Conservation (phyloP, 2,797 vertebrate genomes). For the Tarsius wallacei region DNA sequence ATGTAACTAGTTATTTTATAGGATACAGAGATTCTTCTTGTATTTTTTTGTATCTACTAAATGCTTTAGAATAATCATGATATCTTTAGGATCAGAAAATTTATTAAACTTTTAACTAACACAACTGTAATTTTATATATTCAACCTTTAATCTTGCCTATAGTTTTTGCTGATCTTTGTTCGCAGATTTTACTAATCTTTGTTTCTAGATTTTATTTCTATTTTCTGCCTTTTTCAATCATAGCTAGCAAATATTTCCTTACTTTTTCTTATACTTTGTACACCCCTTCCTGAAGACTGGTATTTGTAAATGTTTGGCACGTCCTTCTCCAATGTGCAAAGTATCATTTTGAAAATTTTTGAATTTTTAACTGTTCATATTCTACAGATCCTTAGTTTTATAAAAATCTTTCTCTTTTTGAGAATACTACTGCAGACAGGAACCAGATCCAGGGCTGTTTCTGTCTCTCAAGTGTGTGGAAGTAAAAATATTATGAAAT, state of each 20-base stretch:
- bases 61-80: slow-evolving; percentile 17
- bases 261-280: slow-evolving; percentile 13
- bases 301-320: background rate
- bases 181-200: background rate
- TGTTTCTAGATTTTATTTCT: background rate
- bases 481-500: slow-evolving; percentile 35
- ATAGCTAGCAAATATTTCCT: background rate
- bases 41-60: slow-evolving; percentile 36
- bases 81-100: background rate
- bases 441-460: background rate
- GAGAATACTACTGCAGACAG: background rate
- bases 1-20: background rate
- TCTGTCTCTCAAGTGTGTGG: background rate
- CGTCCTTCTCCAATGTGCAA: background rate
- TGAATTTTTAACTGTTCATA: slow-evolving; percentile 21
- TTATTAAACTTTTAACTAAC: slow-evolving; percentile 47
- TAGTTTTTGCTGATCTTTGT: background rate
- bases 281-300: background rate
- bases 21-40: background rate
- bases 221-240: background rate
- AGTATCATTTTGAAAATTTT: slow-evolving; percentile 16
- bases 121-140: background rate
- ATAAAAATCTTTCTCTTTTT: slow-evolving; percentile 20
- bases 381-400: background rate
- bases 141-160: background rate